Evolutionary conservation across 2,888 invertebrate genomes (phyloP).

Genomic region (Altica lythri): DNA sequence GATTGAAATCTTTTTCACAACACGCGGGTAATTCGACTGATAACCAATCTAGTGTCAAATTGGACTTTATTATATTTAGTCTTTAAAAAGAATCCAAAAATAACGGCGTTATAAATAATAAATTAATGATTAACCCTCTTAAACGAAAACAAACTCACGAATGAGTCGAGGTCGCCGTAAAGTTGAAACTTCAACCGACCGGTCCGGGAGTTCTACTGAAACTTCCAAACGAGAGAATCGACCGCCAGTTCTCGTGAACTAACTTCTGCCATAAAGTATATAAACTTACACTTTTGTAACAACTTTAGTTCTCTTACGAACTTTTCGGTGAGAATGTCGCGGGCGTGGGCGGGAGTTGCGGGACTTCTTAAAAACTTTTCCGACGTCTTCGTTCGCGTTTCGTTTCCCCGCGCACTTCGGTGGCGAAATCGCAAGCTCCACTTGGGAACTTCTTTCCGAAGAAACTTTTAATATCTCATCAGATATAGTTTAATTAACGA

Average conservation of each 20-base stretch:
- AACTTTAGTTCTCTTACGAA: slow-evolving; percentile 54
- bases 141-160: slow-evolving; percentile 5
- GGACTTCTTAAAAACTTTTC: slow-evolving; percentile 51
- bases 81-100: no score
- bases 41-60: no score
- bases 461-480: slow-evolving; percentile 48
- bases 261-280: slow-evolving; percentile 60
- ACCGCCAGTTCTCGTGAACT: slow-evolving; percentile 48
- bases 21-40: no score
- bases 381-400: slow-evolving; percentile 32
- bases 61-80: no score
- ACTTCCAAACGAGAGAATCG: slow-evolving; percentile 12
- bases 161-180: slow-evolving; percentile 11
- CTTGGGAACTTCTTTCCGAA: slow-evolving; percentile 33
- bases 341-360: slow-evolving; percentile 43
- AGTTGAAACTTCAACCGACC: slow-evolving; percentile 8
- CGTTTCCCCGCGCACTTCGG: background rate
- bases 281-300: slow-evolving; percentile 60
- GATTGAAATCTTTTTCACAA: no score
- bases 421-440: slow-evolving; percentile 14
- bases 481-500: slow-evolving; percentile 52
- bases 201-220: slow-evolving; percentile 12
- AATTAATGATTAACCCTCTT: slow-evolving; percentile 8
- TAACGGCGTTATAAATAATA: no score
- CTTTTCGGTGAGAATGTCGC: slow-evolving; percentile 51